These are phyloP conservation scores for Solea solea DNA, from an alignment of 2,113 vertebrate species.

Conservation along the genomic window DNA sequence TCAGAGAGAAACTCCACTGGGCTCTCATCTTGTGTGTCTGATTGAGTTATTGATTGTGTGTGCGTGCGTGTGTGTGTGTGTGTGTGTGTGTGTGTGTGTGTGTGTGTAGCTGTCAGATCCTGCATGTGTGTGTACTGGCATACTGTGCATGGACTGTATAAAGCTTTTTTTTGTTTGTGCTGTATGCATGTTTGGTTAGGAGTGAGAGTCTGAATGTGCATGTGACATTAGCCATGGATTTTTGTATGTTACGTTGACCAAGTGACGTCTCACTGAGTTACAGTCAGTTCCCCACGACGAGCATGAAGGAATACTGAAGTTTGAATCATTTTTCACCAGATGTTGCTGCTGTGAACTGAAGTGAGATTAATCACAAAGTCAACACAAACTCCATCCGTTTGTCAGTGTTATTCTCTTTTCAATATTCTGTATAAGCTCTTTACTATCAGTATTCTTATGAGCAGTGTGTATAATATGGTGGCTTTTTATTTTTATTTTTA, in stretches of 20 bases:
- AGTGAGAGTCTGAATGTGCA: conserved; percentile 20
- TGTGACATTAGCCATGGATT: conserved; percentile 35
- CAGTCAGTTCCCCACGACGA: background rate
- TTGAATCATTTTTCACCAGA: background rate
- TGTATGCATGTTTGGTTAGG: conserved; percentile 20
- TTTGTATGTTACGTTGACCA: conserved; percentile 58
- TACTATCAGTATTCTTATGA: conserved; percentile 46
- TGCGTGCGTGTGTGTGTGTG: conserved; percentile 20
- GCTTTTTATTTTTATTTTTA: conserved; percentile 7
- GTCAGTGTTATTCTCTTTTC: conserved; percentile 69
- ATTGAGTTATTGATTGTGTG: conserved; percentile 30
- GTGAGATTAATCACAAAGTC: conserved; percentile 18
- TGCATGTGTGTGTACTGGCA: conserved; percentile 39
- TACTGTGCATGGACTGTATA: conserved; percentile 47
- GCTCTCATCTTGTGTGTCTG: conserved; percentile 28
- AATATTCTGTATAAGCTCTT: conserved; percentile 65
- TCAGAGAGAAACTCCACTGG: conserved; percentile 31
- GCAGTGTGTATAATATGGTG: conserved; percentile 43
- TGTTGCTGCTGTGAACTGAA: conserved; percentile 33
- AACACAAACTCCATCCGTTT: conserved; percentile 24
- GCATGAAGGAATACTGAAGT: background rate
- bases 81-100: conserved; percentile 20
- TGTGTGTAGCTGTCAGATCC: conserved; percentile 16
- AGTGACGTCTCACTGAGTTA: conserved; percentile 48
- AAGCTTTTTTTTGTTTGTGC: conserved; percentile 23